Percentiles rank a stretch among this genome's conserved stretches.
phyloP scores from a whole-genome alignment of 2,113 vertebrate species.

The Spheniscus mendiculus region DNA sequence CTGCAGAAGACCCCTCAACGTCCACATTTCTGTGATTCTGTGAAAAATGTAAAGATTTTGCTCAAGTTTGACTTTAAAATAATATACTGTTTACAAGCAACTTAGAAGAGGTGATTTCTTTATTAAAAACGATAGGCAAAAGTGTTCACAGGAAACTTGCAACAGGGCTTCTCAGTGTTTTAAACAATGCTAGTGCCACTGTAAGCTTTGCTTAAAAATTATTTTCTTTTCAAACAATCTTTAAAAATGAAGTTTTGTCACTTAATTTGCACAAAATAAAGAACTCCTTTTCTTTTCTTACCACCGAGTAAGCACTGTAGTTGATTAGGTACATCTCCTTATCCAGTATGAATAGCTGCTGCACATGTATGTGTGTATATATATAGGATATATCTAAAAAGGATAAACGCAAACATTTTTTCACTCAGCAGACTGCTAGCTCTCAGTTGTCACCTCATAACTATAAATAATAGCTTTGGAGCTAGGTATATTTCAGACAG shows the following conservation, averaged over 20 bases:
- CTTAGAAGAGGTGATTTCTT: background rate
- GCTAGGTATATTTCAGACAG: slow-evolving; percentile 44
- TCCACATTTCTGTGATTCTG: background rate
- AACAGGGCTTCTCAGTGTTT: background rate
- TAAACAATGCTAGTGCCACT: background rate
- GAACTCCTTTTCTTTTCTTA: background rate
- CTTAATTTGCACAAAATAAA: background rate
- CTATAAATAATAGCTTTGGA: slow-evolving; percentile 69
- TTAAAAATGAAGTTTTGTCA: background rate
- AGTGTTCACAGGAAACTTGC: background rate
- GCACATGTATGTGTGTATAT: background rate
- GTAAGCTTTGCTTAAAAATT: background rate
- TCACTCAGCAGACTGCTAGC: slow-evolving; percentile 71
- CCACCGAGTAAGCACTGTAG: background rate
- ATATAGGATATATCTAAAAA: slow-evolving; percentile 46
- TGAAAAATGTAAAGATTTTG: background rate
- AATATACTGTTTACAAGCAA: background rate
- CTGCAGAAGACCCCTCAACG: background rate
- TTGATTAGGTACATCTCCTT: slow-evolving; percentile 44
- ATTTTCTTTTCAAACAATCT: background rate
- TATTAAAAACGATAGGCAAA: background rate
- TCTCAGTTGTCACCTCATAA: slow-evolving; percentile 74
- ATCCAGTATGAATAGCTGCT: slow-evolving; percentile 13
- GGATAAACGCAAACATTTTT: slow-evolving; percentile 54
- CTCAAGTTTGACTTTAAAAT: background rate